These are phyloP conservation scores for Pantelozetes paolii DNA, from an alignment of 2,888 invertebrate genomes.

Conservation along the genomic window DNA sequence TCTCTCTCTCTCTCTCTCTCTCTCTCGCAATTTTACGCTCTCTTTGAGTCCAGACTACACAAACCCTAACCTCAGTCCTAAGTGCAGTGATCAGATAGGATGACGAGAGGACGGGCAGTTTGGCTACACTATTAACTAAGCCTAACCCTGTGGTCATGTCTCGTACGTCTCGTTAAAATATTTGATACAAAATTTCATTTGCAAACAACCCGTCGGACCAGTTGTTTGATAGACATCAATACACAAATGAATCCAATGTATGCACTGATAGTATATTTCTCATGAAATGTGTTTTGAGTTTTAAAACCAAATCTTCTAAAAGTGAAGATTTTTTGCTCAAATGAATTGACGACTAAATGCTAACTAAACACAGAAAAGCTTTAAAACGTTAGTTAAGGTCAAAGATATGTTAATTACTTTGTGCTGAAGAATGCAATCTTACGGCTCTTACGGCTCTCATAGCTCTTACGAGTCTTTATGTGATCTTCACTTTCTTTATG, in stretches of 20 bases:
- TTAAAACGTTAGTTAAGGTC: slow-evolving; percentile 4
- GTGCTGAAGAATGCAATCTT: neutral
- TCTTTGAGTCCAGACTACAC: neutral
- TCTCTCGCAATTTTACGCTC: neutral
- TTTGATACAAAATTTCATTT: slow-evolving; percentile 7
- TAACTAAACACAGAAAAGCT: neutral
- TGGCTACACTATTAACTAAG: neutral
- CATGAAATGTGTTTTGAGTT: neutral
- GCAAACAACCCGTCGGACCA: slow-evolving; percentile 15
- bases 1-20: neutral
- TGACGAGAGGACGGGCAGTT: neutral
- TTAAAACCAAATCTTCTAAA: neutral
- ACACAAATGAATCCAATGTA: neutral
- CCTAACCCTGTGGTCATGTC: slow-evolving; percentile 8
- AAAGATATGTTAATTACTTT: slow-evolving; percentile 17
- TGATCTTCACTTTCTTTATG: slow-evolving; percentile 6
- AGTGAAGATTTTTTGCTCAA: neutral
- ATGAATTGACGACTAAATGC: neutral
- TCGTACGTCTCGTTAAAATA: neutral
- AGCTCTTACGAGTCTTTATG: neutral
- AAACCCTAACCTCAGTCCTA: no score
- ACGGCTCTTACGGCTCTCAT: neutral
- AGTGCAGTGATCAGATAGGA: neutral
- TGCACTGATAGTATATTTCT: neutral
- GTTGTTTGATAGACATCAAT: slow-evolving; percentile 22